phyloP scores from a whole-genome alignment of 2,113 vertebrate species.

The Glaucidium brasilianum region DNA sequence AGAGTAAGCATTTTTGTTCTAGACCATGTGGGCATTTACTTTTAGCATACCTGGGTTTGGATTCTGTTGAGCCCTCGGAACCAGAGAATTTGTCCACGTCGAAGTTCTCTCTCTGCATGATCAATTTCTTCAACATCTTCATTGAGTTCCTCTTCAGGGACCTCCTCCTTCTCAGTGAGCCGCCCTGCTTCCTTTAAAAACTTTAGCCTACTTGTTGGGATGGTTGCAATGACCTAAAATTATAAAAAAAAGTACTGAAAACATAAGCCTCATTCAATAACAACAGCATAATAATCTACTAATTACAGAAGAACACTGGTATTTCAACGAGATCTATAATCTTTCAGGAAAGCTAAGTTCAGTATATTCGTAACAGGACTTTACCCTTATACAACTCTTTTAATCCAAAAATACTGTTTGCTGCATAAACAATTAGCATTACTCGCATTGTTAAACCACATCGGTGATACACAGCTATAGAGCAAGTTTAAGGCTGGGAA shows the following conservation, averaged over 20 bases:
- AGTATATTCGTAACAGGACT: neutral
- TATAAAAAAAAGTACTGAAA: neutral
- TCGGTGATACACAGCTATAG: neutral
- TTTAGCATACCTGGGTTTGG: conserved; percentile 91
- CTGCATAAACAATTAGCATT: neutral
- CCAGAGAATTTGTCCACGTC: conserved; percentile 97
- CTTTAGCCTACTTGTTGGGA: conserved; percentile 92
- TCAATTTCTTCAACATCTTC: conserved; percentile 98
- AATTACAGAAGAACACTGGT: neutral
- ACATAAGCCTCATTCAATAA: neutral
- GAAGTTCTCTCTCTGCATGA: conserved; percentile 93
- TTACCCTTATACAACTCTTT: neutral
- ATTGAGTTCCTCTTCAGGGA: conserved; percentile 90
- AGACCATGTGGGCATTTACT: neutral
- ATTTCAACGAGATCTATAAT: neutral
- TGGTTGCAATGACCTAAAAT: conserved; percentile 87
- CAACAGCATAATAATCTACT: neutral
- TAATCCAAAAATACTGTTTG: neutral
- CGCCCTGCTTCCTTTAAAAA: conserved; percentile 93
- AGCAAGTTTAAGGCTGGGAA: neutral
- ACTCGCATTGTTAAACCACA: neutral
- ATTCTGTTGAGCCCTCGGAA: conserved; percentile 98
- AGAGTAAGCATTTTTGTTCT: neutral
- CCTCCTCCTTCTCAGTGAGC: conserved; percentile 91
- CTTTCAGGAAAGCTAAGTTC: neutral